Evolutionary conservation across 2,113 vertebrate species (phyloP), one percentile per base, ranked within the genome.

Genomic region (Myotis lucifugus): DNA sequence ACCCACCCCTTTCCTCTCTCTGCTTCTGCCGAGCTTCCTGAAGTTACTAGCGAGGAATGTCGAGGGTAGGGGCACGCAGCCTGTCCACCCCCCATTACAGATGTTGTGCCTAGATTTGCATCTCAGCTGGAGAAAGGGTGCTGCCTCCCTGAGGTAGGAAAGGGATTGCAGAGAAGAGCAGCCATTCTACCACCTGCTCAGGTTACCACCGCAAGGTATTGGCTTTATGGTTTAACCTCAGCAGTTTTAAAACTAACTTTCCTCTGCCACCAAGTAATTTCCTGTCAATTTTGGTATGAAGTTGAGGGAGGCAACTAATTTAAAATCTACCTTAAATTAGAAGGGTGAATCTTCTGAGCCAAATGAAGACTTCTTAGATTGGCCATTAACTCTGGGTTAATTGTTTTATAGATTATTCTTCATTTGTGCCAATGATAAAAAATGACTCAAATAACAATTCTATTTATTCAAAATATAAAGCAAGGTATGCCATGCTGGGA

Each of bases 241-340:
- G 27, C 34, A 12, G 50, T 74, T 92, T 89, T 70, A 77, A 92
- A 77, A 77, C 50, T 3, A 17, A n/a, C 66, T 91, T 77, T 93
- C 66, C 23, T 54, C 19, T 81, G 50, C 72, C 67, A 61, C 34
- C 73, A 29, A 56, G 25, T 29, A 77, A 70, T 82, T 87, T 72
- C 40, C 37, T 61, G 2, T 56, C 48, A 9, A 23, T 82, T 79
- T 82, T 95, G 76, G 19, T 88, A 21, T 12, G 4, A 69, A 72
- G 34, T 37, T 18, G 34, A 29, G 50, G 91, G 42, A 34, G 29
- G 52, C 56, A 84, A 83, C n/a, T 85, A 56, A 66, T 91, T 94
- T 88, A 82, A 94, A 95, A 66, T 29, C 56, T 29, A 59, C 48
- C 14, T 73, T 77, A 88, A 79, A 77, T 67, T 48, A 91, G 42